These are phyloP conservation scores for Lissocephala sabroskyi DNA, from an alignment of 2,888 invertebrate genomes.

Conservation along the genomic window DNA sequence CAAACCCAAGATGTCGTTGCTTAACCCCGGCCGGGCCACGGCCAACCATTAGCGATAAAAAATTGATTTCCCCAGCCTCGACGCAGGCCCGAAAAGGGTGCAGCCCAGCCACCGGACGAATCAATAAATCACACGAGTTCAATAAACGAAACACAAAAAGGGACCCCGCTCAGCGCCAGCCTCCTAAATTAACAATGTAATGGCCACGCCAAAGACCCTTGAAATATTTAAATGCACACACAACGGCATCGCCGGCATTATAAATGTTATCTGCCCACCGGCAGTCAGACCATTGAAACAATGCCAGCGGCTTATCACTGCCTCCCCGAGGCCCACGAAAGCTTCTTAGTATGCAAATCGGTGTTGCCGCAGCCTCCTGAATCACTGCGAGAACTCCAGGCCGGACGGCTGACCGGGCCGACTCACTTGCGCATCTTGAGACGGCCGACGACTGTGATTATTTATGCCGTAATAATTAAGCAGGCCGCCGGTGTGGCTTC, in stretches of 20 bases:
- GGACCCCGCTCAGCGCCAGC: not conserved
- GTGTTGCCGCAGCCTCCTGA: conserved; percentile 35
- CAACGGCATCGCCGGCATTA: conserved; percentile 37
- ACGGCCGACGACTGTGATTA: conserved; percentile 46
- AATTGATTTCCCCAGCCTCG: conserved; percentile 32
- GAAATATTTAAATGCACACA: conserved; percentile 29
- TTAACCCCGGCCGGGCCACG: conserved; percentile 42
- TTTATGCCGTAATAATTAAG: conserved; percentile 64
- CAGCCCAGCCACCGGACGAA: conserved; percentile 27
- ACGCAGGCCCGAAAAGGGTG: not conserved
- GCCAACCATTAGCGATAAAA: conserved; percentile 52
- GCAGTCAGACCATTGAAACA: not conserved
- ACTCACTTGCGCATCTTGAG: conserved; percentile 14
- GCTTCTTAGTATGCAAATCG: conserved; percentile 60
- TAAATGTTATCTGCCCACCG: conserved; percentile 18
- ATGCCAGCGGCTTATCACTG: not conserved
- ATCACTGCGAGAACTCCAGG: conserved; percentile 40
- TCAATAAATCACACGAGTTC: conserved; percentile 55
- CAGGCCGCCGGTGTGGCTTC: conserved; percentile 25
- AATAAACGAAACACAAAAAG: conserved; percentile 17
- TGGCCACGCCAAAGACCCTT: conserved; percentile 1
- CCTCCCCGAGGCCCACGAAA: conserved; percentile 36
- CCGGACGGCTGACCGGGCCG: conserved; percentile 8
- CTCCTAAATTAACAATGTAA: not conserved
- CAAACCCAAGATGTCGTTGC: conserved; percentile 19